phyloP scores from a whole-genome alignment of 1,140 invertebrate genomes.

The Aphelenchoides fujianensis region DNA sequence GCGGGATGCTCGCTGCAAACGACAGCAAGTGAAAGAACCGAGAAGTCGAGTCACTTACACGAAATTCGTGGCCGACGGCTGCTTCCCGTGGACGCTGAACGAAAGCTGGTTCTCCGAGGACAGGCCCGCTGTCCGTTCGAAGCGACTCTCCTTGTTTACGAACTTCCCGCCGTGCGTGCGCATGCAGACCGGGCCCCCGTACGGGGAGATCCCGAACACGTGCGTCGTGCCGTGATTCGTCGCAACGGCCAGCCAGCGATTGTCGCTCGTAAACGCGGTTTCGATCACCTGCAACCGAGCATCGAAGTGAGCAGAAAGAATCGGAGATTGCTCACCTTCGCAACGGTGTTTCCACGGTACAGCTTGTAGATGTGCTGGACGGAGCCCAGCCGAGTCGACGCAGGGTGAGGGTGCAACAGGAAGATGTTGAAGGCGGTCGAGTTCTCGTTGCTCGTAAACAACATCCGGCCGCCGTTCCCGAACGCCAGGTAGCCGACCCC shows the following conservation, averaged over 20 bases:
- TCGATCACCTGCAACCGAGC: constrained; percentile 59
- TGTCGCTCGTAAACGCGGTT: constrained; percentile 76
- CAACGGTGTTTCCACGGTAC: constrained; percentile 73
- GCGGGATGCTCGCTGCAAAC: constrained; percentile 47
- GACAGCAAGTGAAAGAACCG: background rate
- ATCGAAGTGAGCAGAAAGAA: constrained; percentile 66
- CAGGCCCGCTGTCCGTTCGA: constrained; percentile 88
- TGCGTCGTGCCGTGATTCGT: constrained; percentile 93
- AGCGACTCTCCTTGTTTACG: constrained; percentile 85
- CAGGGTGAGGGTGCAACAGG: constrained; percentile 85
- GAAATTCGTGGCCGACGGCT: background rate
- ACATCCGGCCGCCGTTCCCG: constrained; percentile 82
- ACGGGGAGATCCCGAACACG: constrained; percentile 93
- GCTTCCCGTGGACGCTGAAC: constrained; percentile 18
- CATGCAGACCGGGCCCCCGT: constrained; percentile 81
- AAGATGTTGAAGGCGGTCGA: constrained; percentile 96
- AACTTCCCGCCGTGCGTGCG: constrained; percentile 89
- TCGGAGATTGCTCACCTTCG: constrained; percentile 63
- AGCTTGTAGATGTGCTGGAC: constrained; percentile 94
- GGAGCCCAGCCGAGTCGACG: constrained; percentile 77
- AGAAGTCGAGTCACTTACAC: constrained; percentile 22
- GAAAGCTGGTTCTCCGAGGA: constrained; percentile 49
- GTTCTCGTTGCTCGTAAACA: constrained; percentile 85
- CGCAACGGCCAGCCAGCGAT: constrained; percentile 88
- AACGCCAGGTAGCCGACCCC: constrained; percentile 85